These are phyloP conservation scores for Formicarius rufipectus DNA, from an alignment of 2,113 vertebrate genomes.

Conservation along the genomic window DNA sequence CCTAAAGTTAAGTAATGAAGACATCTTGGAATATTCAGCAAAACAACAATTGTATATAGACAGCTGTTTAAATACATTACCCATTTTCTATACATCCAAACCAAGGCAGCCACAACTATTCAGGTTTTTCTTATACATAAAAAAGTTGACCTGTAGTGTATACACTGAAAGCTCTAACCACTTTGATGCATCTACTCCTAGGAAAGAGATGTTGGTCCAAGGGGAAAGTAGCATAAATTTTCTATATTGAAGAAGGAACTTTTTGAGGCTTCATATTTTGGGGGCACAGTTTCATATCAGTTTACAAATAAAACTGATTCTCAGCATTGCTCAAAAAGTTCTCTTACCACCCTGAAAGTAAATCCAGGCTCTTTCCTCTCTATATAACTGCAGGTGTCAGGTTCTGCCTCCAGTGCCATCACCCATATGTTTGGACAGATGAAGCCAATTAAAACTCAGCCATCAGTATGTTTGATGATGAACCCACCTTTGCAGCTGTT, in stretches of 20 bases:
- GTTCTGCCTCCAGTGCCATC: conserved; percentile 7
- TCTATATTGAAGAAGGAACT: neutral
- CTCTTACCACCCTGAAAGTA: neutral
- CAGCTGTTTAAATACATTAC: neutral
- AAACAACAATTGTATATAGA: neutral
- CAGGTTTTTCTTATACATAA: neutral
- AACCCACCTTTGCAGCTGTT: conserved; percentile 11
- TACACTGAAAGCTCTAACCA: neutral
- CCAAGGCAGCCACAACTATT: neutral
- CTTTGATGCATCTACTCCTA: neutral
- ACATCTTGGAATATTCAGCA: neutral
- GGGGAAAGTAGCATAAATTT: neutral
- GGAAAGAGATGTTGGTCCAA: neutral
- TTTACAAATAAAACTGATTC: neutral
- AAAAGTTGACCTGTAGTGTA: neutral
- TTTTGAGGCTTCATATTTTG: neutral
- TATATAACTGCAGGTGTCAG: neutral
- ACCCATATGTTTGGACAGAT: neutral
- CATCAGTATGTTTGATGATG: neutral
- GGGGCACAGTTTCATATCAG: neutral
- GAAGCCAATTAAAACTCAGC: conserved; percentile 2
- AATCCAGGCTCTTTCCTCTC: neutral
- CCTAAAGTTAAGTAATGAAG: neutral
- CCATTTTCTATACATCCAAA: neutral
- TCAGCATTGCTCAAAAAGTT: neutral